These are phyloP conservation scores for Candidula unifasciata DNA, from an alignment of 2,888 invertebrate genomes.

Conservation along the genomic window DNA sequence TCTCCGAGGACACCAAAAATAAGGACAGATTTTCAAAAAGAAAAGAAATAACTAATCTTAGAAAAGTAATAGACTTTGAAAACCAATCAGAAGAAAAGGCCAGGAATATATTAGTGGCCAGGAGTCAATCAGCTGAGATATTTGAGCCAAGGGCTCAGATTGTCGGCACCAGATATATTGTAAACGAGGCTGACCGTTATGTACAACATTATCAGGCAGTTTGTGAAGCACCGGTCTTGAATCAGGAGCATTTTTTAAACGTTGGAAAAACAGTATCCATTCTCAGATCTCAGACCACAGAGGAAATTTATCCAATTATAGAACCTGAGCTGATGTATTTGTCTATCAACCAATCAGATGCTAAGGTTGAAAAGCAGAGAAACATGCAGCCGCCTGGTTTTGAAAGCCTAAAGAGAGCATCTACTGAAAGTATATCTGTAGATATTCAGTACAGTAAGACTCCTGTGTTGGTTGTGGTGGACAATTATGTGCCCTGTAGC, in stretches of 20 bases:
- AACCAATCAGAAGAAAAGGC: too few species aligned
- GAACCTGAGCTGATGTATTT: constrained; percentile 8
- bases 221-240: constrained; percentile 29
- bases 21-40: not conserved
- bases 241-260: not conserved
- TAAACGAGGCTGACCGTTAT: constrained; percentile 42
- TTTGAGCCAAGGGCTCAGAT: constrained; percentile 31
- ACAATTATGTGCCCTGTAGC: too few species aligned
- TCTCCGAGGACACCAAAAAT: not conserved
- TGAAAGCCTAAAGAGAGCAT: not conserved
- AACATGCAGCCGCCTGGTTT: not conserved
- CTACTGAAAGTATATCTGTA: not conserved
- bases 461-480: too few species aligned
- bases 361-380: not conserved
- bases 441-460: too few species aligned
- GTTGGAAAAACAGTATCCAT: constrained; percentile 26
- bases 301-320: not conserved
- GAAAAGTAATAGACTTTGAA: not conserved
- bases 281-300: constrained; percentile 13
- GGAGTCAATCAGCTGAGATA: constrained; percentile 10
- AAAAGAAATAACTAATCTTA: not conserved
- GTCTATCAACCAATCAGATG: constrained; percentile 15
- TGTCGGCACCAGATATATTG: constrained; percentile 31
- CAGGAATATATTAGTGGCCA: not conserved
- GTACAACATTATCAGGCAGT: constrained; percentile 32